Base-by-base conservation (phyloP, 64 coral and sea anemone species). In the Stylophora pistillata region DNA sequence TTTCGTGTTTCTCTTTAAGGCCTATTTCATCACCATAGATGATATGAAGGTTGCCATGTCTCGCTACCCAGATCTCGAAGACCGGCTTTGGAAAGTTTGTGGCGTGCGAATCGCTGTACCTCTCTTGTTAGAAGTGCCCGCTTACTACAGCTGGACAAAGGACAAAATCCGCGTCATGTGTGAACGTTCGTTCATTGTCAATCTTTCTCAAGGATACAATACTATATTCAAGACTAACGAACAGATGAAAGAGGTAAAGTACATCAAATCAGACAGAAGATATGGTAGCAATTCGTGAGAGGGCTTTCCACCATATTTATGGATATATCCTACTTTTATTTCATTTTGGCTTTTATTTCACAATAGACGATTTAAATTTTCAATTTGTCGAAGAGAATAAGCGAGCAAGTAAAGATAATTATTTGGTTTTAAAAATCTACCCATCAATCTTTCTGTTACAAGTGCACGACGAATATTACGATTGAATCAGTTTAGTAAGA, bases 101-200 rank as follows among this genome's bases (percentile, higher is more conserved):
- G 87, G 90, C 60, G 87, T 99, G 2, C 86, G 97, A 71, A 90
- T 99, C 23, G 97, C 97, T 32, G 97, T 99, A 5, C 97, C 97
- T 21, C 90, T 99, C 9, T 88, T 99, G 0, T 80, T 99, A 93
- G 90, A 92, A 29, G 78, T 91, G 55, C 92, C 89, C 12, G 78
- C 76, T 30, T 99, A 99, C 59, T 86, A 93, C 27, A 95, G 88
- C 76, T 99, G 97, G 97, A 95, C 93, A 18, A 95, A 95, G 31
- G 97, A 99, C 57, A 95, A 88, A 31, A 93, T 99, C 17, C 55
- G 97, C 16, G 69, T 99, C 15, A 95, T 99, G 90, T 99, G 97
- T 55, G 97, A 95, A 64, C 87, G 91, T 20, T 99, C 97, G 14
- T 89, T 75, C 70, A 89, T 99, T 15, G 93, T 84, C 0, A 85